Evolutionary conservation across 2,888 invertebrate species (phyloP), one percentile per base, ranked within the genome.

Genomic region (Eupsilia transversa): DNA sequence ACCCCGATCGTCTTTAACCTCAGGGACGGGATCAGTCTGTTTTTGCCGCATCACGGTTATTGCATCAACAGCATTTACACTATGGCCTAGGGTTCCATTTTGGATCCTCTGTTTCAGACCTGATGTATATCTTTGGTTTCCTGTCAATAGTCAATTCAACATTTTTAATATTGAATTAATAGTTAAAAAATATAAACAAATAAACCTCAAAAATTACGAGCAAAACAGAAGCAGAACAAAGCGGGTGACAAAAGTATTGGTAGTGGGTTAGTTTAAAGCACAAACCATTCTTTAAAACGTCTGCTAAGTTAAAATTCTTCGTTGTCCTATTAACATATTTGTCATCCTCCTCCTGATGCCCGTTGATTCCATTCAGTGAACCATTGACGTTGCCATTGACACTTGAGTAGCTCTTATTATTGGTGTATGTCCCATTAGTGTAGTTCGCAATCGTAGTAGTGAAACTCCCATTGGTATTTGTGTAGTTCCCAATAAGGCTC

Each of bases 21-120:
- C 97, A 86, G 97, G 96, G 73, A 97, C 96, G 79, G 95, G 94
- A 89, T 98, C 97, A 75, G 97, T 91, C 82, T 96, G 96, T 89
- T 97, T 97, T 88, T 97, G 97, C 23, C 96, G 94, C 64, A 94
- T 94, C 3, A 90, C 94, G 64, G 94, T 88, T 41, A 95, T 83
- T 41, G 95, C 89, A 77, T 94, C 97, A 85, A 92, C 95, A 87
- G 92, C 94, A 90, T 88, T 97, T 70, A 97, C 96, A 89, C 89
- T 96, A 91, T 97, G 95, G 10, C 97, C 96, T 64, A 96, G 89
- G 61, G 97, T 97, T 35, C 97, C 97, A 91, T 97, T 97, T 87
- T 97, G 95, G 69, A 97, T 96, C 87, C 97, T 96, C 89, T 97
- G 97, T 90, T 97, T 97, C 41, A 97, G 92, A 64, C 97, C 96